Evolutionary conservation across 2,113 vertebrate genomes (phyloP), one percentile per base, ranked within the genome.

Genomic region (Charadrius vociferus): DNA sequence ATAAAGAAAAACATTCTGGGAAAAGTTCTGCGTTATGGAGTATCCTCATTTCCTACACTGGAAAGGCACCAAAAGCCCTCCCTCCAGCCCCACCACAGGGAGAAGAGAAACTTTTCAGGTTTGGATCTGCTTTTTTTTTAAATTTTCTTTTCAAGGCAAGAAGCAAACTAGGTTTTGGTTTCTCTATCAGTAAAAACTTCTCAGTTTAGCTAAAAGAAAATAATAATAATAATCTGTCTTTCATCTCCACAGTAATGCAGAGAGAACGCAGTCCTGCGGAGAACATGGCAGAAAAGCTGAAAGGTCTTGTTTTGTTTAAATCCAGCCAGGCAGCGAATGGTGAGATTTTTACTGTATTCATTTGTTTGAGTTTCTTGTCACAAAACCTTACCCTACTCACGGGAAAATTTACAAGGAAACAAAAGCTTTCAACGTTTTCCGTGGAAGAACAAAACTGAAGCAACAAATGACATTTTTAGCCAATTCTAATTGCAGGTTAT

Each of bases 191-290:
- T 8, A 59, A 90, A 67, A 84, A 8, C 6, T 6, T 70, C 67
- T 67, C 3, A 0, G 2, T 81, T 71, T 18, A 62, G 26, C 56
- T 49, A 14, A 59, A 45, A 52, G 55, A 52, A 93, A 94, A 62
- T 56, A 89, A 86, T 32, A 63, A 62, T 62, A 68, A 68, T 74
- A 43, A 85, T 58, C n/a, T 62, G 56, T 14, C 61, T 96, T 94
- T 80, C 49, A 12, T 17, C 75, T 80, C 86, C 86, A 5, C 41
- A 15, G 79, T 5, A 79, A 34, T 8, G 22, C 61, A 39, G 0
- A 0, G 41, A 62, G 81, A 52, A 4, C 4, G 1, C 20, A 7
- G 49, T 8, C 73, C 85, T 23, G 72, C 49, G 11, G 91, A 81
- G 68, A 91, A 16, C 27, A n/a, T 45, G 39, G 47, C 53, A 77